Evolutionary conservation across 2,888 invertebrate species (phyloP), one percentile per base, ranked within the genome.

Genomic region (Limnephilus auricula): DNA sequence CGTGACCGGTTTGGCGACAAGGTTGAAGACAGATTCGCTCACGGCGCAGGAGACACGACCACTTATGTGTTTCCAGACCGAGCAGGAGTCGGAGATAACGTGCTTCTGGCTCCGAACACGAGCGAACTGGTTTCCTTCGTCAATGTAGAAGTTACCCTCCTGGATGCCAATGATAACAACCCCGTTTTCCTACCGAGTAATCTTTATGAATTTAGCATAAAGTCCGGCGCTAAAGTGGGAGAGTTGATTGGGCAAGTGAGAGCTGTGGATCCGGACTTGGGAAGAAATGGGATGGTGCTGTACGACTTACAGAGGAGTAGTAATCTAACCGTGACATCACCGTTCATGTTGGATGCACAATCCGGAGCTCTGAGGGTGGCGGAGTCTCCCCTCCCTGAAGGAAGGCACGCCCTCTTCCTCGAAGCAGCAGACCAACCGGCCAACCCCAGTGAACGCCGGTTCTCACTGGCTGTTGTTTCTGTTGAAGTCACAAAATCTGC

Each of bases 141-240:
- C 0, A 96, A 96, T 80, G 98, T 98, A 0, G 98, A 98, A 95
- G 97, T 99, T 0, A 97, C 98, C 0, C 94, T 99, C 40, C 95
- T 98, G 0, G 99, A 99, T 94, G 98, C 99, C 30, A 99, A 99
- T 94, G 99, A 99, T 94, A 99, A 99, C 94, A 98, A 98, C 93
- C 99, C 99, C 0, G 97, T 97, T 40, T 99, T 99, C 94, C 96
- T 98, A 37, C 98, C 98, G 5, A 97, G 97, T 91, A 98, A 98
- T 94, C 95, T 98, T 9, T 98, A 98, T 94, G 98, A 98, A 94
- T 98, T 98, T 94, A 95, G 96, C 88, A 96, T 98, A 0, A 97
- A 97, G 90, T 97, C 97, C 0, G 97, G 97, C 91, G 97, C 97
- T 0, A 96, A 96, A 92, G 95, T 97, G 65, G 98, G 97, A 0